Percentiles rank a stretch among this genome's conserved stretches.
Conservation (phyloP, 2,888 invertebrate genomes). For the Asteroscopus sphinx region DNA sequence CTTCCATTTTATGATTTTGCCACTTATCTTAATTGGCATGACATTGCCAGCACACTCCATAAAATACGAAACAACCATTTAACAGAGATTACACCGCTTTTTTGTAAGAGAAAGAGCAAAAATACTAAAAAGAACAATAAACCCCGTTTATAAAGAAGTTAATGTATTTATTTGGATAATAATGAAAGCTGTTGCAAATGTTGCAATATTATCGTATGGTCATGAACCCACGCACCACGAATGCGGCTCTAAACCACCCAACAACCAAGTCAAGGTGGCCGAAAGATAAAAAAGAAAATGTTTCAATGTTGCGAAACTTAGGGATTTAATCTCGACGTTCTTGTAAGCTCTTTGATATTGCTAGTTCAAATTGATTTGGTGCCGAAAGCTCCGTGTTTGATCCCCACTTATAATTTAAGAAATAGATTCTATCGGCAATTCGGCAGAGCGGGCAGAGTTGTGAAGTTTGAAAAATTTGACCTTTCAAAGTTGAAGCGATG, state of each 20-base stretch:
- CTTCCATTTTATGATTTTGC: constrained; percentile 21
- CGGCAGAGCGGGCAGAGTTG: constrained; percentile 11
- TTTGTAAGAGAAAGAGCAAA: constrained; percentile 6
- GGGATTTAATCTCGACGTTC: constrained; percentile 21
- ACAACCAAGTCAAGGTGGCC: constrained; percentile 59
- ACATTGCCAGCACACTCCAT: constrained; percentile 8
- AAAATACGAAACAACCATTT: constrained; percentile 18
- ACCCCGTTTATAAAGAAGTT: constrained; percentile 35
- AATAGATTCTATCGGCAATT: constrained; percentile 26
- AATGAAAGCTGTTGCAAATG: constrained; percentile 57
- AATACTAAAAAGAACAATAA: constrained; percentile 22
- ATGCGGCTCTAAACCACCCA: constrained; percentile 35
- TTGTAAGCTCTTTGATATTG: constrained; percentile 31
- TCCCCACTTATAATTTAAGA: constrained; percentile 41
- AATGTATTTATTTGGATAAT: constrained; percentile 51
- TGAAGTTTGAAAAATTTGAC: constrained; percentile 20
- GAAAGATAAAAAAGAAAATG: constrained; percentile 36
- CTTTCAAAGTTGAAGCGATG: constrained; percentile 21
- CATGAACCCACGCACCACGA: constrained; percentile 61
- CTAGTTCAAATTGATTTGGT: constrained; percentile 40
- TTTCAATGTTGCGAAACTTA: constrained; percentile 40
- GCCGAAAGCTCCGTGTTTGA: constrained; percentile 30
- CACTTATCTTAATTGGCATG: constrained; percentile 25
- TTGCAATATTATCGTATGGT: constrained; percentile 49
- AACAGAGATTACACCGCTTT: constrained; percentile 6